Percentiles rank a stretch among this genome's conserved stretches.
phyloP scores from a whole-genome alignment of 1,140 invertebrate genomes.

The Steinernema khuongi region DNA sequence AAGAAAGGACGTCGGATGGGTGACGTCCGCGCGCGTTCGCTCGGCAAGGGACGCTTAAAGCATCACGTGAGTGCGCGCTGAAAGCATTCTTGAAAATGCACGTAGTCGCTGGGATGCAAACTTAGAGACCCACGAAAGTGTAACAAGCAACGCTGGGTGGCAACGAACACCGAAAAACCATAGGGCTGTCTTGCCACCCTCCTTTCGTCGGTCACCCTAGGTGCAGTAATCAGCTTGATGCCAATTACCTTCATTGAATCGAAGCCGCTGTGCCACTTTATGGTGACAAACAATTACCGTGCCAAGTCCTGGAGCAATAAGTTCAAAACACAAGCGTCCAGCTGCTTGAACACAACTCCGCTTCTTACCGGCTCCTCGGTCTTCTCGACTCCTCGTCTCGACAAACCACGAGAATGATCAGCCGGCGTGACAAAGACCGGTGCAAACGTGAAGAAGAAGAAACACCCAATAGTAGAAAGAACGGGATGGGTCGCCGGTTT shows the following conservation, averaged over 20 bases:
- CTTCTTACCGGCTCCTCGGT: too few relatives aligned
- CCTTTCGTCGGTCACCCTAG: too few relatives aligned
- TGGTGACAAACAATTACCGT: too few relatives aligned
- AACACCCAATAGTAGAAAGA: background rate
- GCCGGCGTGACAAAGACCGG: background rate
- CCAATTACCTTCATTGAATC: too few relatives aligned
- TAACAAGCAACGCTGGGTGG: background rate
- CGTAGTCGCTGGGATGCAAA: background rate
- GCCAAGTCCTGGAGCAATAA: too few relatives aligned
- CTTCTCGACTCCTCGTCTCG: background rate
- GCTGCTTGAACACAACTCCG: too few relatives aligned
- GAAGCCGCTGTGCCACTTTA: too few relatives aligned
- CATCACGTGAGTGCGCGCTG: slow-evolving; percentile 3
- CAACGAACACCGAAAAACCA: background rate
- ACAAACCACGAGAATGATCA: background rate
- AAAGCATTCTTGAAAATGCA: background rate
- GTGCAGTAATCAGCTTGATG: background rate
- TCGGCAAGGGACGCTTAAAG: background rate
- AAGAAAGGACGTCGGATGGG: background rate
- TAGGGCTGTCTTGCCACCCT: background rate
- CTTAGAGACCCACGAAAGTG: background rate
- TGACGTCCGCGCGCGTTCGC: background rate
- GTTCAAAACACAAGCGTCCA: too few relatives aligned
- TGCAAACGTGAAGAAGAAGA: background rate
- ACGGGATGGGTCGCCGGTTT: background rate